A percentile compares a stretch with the other conserved stretches of the same genome.
phyloP scores from a whole-genome alignment of 2,888 invertebrate species.

The Anthophora plumipes region DNA sequence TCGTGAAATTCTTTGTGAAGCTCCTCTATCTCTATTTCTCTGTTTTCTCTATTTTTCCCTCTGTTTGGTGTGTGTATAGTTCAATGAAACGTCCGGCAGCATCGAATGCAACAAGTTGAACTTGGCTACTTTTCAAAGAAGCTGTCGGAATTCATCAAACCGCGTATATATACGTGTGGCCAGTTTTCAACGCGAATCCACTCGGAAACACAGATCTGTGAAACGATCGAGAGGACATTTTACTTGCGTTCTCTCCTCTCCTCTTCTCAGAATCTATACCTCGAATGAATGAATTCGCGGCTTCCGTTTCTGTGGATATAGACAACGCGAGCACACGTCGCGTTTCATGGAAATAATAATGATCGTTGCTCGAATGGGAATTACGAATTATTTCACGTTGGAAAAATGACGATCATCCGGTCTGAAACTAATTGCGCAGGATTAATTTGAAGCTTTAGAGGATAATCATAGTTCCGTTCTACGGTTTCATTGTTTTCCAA shows the following conservation, averaged over 20 bases:
- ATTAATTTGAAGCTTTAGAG: background rate
- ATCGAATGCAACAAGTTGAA: constrained; percentile 78
- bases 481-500: constrained; percentile 36
- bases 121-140: constrained; percentile 78
- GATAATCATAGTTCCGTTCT: constrained; percentile 11
- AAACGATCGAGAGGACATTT: constrained; percentile 18
- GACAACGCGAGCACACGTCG: no score
- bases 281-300: no score
- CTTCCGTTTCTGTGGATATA: no score
- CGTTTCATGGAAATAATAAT: background rate
- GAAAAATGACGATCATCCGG: constrained; percentile 19
- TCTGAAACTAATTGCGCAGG: constrained; percentile 25
- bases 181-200: constrained; percentile 38
- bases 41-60: background rate
- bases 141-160: constrained; percentile 71
- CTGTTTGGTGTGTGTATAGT: constrained; percentile 44
- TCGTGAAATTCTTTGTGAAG: background rate
- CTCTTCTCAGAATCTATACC: background rate
- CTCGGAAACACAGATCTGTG: constrained; percentile 36
- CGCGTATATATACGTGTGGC: constrained; percentile 22
- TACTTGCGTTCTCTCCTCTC: constrained; percentile 4
- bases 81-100: constrained; percentile 65
- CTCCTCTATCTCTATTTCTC: constrained; percentile 13
- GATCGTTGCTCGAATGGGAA: background rate
- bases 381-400: background rate